Evolutionary conservation across 2,888 invertebrate species (phyloP).

Genomic region (Diachrysia chrysitis): DNA sequence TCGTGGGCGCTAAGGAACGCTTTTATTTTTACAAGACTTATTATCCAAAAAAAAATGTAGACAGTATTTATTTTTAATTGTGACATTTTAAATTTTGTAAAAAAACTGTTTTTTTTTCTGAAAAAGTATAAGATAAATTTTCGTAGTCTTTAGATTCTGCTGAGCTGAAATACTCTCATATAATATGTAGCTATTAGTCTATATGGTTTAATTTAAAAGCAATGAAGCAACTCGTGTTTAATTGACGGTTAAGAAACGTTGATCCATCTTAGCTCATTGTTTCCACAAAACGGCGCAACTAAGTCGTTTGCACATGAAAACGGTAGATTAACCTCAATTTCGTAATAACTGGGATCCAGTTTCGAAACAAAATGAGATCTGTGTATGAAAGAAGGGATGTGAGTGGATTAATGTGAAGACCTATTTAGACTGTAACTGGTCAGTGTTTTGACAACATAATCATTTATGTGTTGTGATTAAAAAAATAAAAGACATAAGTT

Average conservation of each 20-base stretch:
- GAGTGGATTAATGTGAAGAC: not conserved
- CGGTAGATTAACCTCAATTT: constrained; percentile 61
- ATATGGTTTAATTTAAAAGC: not conserved
- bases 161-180: not conserved
- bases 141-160: not conserved
- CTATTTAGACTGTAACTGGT: not conserved
- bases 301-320: constrained; percentile 57
- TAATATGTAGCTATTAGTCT: not conserved
- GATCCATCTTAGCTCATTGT: constrained; percentile 49
- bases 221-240: constrained; percentile 2
- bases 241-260: constrained; percentile 30
- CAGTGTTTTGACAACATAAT: constrained; percentile 1
- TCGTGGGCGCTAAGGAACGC: not conserved
- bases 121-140: too few species aligned
- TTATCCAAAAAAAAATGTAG: not conserved
- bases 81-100: too few species aligned
- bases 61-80: too few species aligned
- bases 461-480: not conserved
- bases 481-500: too few species aligned
- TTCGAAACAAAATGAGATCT: constrained; percentile 47
- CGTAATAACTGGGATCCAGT: constrained; percentile 42
- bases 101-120: too few species aligned
- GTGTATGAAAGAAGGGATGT: constrained; percentile 16
- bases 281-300: constrained; percentile 45
- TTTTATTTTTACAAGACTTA: not conserved